A percentile compares a stretch with the other conserved stretches of the same genome.
Conservation (phyloP, 2,888 invertebrate genomes). For the Drosophila prolongata region DNA sequence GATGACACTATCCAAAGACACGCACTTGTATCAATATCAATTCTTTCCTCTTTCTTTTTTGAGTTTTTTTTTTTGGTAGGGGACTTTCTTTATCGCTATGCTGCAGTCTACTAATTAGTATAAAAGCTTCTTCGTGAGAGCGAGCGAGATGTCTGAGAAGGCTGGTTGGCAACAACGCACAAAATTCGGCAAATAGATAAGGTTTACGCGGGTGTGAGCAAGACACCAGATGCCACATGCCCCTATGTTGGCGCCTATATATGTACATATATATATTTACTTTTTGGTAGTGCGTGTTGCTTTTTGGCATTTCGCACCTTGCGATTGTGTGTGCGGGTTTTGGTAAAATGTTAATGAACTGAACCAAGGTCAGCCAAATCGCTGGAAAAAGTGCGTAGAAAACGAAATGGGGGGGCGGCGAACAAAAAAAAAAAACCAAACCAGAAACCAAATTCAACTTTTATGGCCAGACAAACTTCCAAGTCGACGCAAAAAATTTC, state of each 20-base stretch:
- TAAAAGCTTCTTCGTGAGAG: conserved; percentile 17
- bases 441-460: conserved; percentile 4
- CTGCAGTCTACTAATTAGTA: conserved; percentile 34
- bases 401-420: conserved; percentile 33
- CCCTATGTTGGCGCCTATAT: conserved; percentile 28
- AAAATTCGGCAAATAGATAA: conserved; percentile 23
- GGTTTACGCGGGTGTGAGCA: conserved; percentile 5
- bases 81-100: conserved; percentile 13
- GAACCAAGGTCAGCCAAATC: conserved; percentile 66
- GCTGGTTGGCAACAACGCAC: conserved; percentile 33
- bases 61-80: not conserved
- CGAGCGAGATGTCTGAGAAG: conserved; percentile 11
- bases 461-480: conserved; percentile 4
- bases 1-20: conserved; percentile 6
- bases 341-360: conserved; percentile 74
- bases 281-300: conserved; percentile 19
- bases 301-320: conserved; percentile 70
- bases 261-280: conserved; percentile 3
- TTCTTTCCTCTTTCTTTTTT: not conserved
- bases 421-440: not conserved
- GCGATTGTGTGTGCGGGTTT: conserved; percentile 31
- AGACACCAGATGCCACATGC: conserved; percentile 18
- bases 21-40: conserved; percentile 39
- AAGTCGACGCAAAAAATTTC: conserved; percentile 19
- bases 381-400: conserved; percentile 49